Evolutionary conservation across 2,797 vertebrate genomes (phyloP).

Genomic region (Protosalanx chinensis): DNA sequence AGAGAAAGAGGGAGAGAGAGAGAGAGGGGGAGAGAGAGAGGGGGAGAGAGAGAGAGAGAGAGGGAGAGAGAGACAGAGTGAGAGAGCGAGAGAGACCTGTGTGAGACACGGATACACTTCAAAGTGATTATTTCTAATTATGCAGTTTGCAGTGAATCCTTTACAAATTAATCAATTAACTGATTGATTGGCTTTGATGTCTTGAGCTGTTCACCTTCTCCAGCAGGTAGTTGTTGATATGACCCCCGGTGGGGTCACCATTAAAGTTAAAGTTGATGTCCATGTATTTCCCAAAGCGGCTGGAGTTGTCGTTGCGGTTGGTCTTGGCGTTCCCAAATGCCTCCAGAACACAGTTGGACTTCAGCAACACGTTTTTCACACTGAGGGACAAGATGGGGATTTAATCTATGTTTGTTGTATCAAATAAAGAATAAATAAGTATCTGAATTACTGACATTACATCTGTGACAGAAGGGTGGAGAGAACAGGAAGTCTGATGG

Average conservation of each 20-base stretch:
- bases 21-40: not conserved
- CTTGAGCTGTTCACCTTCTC: constrained; percentile 79
- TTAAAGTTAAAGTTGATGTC: constrained; percentile 97
- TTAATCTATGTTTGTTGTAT: not conserved
- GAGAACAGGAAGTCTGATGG: not conserved
- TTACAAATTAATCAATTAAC: not conserved
- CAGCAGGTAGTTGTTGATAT: constrained; percentile 94
- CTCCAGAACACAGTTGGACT: constrained; percentile 91
- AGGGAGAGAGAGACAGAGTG: too few relatives aligned
- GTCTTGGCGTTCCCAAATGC: constrained; percentile 93
- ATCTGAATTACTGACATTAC: not conserved
- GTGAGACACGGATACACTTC: too few relatives aligned
- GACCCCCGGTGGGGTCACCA: constrained; percentile 88
- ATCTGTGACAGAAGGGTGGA: not conserved
- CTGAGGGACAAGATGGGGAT: constrained; percentile 40
- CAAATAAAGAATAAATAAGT: not conserved
- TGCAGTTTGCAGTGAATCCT: too few relatives aligned
- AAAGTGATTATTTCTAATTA: too few relatives aligned
- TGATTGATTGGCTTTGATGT: not conserved
- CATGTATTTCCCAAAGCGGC: constrained; percentile 95
- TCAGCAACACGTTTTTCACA: constrained; percentile 88
- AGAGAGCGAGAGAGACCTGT: too few relatives aligned
- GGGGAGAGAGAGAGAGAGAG: too few relatives aligned
- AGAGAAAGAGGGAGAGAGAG: not conserved
- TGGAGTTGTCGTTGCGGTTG: constrained; percentile 93